These are phyloP conservation scores for Chelonus formosanus DNA, from an alignment of 2,888 invertebrate species.

Conservation along the genomic window DNA sequence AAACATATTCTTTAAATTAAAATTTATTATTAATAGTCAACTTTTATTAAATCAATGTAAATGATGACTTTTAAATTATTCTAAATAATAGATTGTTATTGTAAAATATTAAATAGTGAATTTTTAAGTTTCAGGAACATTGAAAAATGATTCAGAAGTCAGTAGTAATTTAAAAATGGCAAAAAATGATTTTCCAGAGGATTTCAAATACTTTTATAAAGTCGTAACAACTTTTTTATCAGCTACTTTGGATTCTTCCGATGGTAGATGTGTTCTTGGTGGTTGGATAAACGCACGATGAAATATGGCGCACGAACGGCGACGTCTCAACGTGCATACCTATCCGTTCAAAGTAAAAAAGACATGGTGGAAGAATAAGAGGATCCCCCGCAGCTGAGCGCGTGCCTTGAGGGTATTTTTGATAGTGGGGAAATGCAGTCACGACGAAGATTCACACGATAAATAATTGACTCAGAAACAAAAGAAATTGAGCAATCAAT, in stretches of 20 bases:
- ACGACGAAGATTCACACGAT: constrained; percentile 43
- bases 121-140: no score
- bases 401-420: constrained; percentile 50
- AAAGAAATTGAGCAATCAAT: not conserved
- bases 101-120: no score
- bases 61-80: no score
- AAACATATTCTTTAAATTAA: no score
- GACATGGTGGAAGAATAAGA: constrained; percentile 39
- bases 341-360: constrained; percentile 37
- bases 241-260: not conserved
- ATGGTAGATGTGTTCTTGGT: not conserved
- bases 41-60: no score
- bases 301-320: constrained; percentile 48
- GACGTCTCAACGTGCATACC: constrained; percentile 43
- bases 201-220: no score
- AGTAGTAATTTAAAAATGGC: no score
- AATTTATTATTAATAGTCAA: no score
- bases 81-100: no score
- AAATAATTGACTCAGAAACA: constrained; percentile 11
- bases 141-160: no score
- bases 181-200: no score
- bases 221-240: no score
- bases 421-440: constrained; percentile 37
- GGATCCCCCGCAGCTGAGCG: constrained; percentile 53
- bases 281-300: constrained; percentile 36